These are phyloP conservation scores for Toxostoma redivivum DNA, from an alignment of 2,113 vertebrate genomes.

Conservation along the genomic window DNA sequence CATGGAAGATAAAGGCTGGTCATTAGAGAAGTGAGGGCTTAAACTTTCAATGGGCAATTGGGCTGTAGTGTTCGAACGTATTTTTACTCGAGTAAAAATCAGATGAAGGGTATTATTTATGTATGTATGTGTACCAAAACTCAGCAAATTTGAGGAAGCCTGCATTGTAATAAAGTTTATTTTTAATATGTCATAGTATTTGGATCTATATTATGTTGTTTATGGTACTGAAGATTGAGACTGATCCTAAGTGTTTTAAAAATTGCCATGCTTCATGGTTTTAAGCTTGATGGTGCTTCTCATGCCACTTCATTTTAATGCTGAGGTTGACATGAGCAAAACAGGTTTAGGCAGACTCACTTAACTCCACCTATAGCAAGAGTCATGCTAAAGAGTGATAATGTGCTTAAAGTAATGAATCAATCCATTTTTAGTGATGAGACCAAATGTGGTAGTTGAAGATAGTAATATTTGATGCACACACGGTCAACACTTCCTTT, in stretches of 20 bases:
- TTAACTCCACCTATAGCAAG: not conserved
- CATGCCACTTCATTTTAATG: constrained; percentile 38
- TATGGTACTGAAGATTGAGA: constrained; percentile 39
- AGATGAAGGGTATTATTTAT: constrained; percentile 44
- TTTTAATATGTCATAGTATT: constrained; percentile 66
- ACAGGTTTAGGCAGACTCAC: constrained; percentile 33
- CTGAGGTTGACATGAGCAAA: constrained; percentile 46
- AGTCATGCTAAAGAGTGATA: constrained; percentile 47
- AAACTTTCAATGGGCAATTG: not conserved
- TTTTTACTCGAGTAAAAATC: constrained; percentile 57
- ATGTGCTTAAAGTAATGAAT: constrained; percentile 60
- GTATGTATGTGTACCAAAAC: constrained; percentile 41
- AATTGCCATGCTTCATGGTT: constrained; percentile 21
- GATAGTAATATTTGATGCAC: constrained; percentile 35
- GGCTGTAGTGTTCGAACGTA: constrained; percentile 33
- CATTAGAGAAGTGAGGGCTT: constrained; percentile 48
- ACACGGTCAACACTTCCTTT: constrained; percentile 41
- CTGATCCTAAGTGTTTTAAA: constrained; percentile 26
- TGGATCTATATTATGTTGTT: constrained; percentile 59
- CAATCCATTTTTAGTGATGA: constrained; percentile 46
- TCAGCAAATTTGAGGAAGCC: constrained; percentile 53
- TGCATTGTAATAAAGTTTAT: constrained; percentile 57
- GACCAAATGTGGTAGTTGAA: constrained; percentile 42
- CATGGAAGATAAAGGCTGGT: constrained; percentile 25
- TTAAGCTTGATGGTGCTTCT: constrained; percentile 36